Conservation (phyloP, 2,888 invertebrate genomes). For the Apocheima hispidaria region DNA sequence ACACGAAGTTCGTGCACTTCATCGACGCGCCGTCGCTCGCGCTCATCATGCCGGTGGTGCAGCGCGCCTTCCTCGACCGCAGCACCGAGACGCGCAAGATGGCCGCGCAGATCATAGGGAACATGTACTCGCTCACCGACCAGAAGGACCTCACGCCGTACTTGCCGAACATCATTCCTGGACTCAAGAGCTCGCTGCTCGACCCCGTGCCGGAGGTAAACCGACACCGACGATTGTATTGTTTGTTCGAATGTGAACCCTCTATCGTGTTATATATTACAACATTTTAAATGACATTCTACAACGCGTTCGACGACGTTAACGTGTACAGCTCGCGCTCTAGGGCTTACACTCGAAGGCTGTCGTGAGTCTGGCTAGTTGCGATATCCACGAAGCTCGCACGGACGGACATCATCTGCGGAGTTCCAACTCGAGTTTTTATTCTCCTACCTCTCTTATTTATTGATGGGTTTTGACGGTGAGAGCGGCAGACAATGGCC, state of each 20-base stretch:
- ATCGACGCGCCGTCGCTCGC: conserved; percentile 99
- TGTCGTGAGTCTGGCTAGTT: too few relatives aligned
- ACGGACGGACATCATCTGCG: too few relatives aligned
- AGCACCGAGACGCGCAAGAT: conserved; percentile 99
- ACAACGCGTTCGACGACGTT: too few relatives aligned
- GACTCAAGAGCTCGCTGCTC: conserved; percentile 96
- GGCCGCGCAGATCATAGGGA: conserved; percentile 99
- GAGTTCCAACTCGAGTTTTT: too few relatives aligned
- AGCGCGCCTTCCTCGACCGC: conserved; percentile 98
- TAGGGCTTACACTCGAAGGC: too few relatives aligned
- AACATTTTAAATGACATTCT: neutral
- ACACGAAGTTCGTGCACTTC: conserved; percentile 99
- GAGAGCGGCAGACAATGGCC: too few relatives aligned
- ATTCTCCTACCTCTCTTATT: too few relatives aligned
- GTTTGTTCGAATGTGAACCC: neutral
- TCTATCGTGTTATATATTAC: neutral
- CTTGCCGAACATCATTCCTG: conserved; percentile 97
- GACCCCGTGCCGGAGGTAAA: conserved; percentile 98
- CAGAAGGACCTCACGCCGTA: conserved; percentile 99
- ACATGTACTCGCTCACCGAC: conserved; percentile 99
- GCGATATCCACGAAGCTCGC: too few relatives aligned
- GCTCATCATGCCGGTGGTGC: conserved; percentile 99
- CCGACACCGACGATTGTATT: neutral
- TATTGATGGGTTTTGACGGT: too few relatives aligned
- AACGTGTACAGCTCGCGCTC: too few relatives aligned